Conservation (phyloP, 2,113 vertebrate genomes). For the Dendropsophus ebraccatus region DNA sequence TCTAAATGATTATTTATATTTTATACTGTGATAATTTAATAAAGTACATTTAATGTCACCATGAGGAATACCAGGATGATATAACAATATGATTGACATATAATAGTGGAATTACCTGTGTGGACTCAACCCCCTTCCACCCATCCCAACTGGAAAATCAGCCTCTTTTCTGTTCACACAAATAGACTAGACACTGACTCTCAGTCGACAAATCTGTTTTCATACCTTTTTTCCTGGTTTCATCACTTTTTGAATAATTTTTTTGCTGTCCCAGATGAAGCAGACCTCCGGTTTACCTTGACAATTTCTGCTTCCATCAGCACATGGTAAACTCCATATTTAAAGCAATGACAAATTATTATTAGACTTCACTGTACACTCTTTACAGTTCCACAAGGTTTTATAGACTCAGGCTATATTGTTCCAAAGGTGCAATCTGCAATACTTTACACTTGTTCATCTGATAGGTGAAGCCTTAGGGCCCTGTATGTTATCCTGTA, state of each 20-base stretch:
- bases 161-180: not conserved
- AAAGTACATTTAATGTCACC: not conserved
- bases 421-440: not conserved
- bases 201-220: not conserved
- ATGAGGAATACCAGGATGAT: not conserved
- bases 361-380: not conserved
- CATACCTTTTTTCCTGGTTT: not conserved
- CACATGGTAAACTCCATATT: not conserved
- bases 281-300: not conserved
- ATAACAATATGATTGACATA: not conserved
- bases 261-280: not conserved
- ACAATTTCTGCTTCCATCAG: not conserved
- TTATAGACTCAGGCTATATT: not conserved
- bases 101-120: not conserved
- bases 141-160: not conserved
- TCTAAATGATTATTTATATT: not conserved
- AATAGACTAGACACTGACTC: not conserved
- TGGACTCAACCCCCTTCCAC: not conserved
- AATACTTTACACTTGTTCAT: not conserved
- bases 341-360: slow-evolving; percentile 23
- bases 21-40: not conserved
- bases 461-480: not conserved
- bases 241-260: not conserved
- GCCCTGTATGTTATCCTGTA: not conserved
- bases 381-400: not conserved